Evolutionary conservation across 2,797 vertebrate genomes (phyloP).

Genomic region (Varecia variegata): DNA sequence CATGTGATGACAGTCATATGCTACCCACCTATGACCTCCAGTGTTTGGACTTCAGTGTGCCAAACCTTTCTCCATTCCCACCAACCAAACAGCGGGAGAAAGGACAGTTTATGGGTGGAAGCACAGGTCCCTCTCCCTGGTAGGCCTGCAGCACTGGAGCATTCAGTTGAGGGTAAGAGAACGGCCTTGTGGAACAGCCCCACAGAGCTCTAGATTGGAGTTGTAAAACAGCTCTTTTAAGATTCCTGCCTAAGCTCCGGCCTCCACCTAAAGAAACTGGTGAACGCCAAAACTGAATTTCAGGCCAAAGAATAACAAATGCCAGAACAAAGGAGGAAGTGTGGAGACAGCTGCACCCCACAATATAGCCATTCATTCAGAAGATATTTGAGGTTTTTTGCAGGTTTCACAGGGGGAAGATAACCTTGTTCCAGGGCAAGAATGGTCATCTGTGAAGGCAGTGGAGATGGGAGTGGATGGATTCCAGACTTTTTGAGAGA

Average conservation of each 20-base stretch:
- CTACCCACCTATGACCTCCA: neutral
- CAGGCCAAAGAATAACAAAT: neutral
- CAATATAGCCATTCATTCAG: neutral
- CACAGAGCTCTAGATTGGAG: neutral
- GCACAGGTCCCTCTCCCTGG: accelerated
- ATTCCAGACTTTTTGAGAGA: neutral
- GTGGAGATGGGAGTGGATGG: accelerated
- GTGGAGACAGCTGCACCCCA: neutral
- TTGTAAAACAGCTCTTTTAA: neutral
- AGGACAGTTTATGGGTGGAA: neutral
- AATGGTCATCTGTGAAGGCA: neutral
- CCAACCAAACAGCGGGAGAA: neutral
- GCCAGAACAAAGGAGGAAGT: neutral
- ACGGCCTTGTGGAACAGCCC: neutral
- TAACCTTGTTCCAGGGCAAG: neutral
- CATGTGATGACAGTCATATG: neutral
- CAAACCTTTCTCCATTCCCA: neutral
- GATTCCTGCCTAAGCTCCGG: neutral
- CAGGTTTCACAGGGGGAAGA: neutral
- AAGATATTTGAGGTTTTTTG: neutral
- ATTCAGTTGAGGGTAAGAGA: neutral
- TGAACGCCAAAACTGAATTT: neutral
- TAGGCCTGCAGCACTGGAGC: neutral
- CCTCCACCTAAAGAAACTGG: neutral
- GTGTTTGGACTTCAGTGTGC: neutral